Evolutionary conservation across 2,113 vertebrate genomes (phyloP), one percentile per base, ranked within the genome.

Genomic region (Ageneiosus marmoratus): DNA sequence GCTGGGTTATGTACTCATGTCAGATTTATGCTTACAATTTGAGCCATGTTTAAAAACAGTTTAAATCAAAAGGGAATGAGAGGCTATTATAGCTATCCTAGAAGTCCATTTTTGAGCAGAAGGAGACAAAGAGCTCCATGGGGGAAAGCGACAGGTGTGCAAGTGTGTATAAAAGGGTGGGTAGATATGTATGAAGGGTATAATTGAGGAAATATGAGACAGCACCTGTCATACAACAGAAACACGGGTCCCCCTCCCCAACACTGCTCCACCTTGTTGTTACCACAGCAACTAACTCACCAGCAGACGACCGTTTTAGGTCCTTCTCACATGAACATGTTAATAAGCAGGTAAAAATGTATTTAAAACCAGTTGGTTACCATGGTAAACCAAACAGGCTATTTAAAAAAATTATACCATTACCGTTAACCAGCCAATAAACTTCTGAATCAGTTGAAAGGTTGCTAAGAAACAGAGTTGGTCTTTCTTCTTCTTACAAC

Each of bases 141-240:
- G 83, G 65, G 83, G 41, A 79, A 79, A 79, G 67, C 62, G 55
- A 84, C 83, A 84, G 83, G 83, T 84, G 84, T 82, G 87, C 88
- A 89, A 67, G 86, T 46, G 88, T 88, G 88, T 91, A 91, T 91
- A 89, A 79, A 84, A 85, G 89, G 86, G 88, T 87, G 84, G 88
- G 89, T 83, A 88, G 87, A 79, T 77, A 83, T 83, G 90, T 88
- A 92, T 79, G 75, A 79, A 83, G 75, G 80, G 56, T 86, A 46
- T 86, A 83, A 86, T 83, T 83, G 76, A 83, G 85, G 85, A 81
- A 86, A 92, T 77, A 87, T 32, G 88, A 93, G 87, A 90, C 89
- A 87, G 84, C 92, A 93, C 92, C 92, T 92, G 92, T 93, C 89
- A 88, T 84, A 76, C 84, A 79, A 87, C 87, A 88, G 84, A 86